Evolutionary conservation across 2,113 vertebrate genomes (phyloP).

Genomic region (Anarhynchus alexandrinus): DNA sequence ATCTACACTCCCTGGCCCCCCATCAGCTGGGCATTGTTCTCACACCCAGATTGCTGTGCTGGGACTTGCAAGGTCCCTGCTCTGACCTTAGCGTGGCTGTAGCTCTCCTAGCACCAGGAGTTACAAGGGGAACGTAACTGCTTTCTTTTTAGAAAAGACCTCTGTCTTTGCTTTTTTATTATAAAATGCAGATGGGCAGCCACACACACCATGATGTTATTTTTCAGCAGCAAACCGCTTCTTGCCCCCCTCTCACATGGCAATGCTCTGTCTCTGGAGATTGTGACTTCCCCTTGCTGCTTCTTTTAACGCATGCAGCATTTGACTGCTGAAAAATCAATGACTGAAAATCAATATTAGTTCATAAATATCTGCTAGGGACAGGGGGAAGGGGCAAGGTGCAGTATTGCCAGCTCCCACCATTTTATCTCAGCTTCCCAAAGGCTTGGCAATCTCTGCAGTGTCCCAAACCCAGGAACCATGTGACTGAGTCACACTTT

Average conservation of each 20-base stretch:
- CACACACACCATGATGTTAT: accelerated
- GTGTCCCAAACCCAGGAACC: background rate
- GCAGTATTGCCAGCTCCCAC: background rate
- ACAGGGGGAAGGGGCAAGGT: background rate
- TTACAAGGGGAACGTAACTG: accelerated
- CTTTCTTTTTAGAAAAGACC: background rate
- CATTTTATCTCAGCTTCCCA: background rate
- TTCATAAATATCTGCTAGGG: background rate
- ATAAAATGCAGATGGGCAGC: background rate
- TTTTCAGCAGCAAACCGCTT: background rate
- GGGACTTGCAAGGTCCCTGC: background rate
- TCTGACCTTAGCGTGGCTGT: accelerated
- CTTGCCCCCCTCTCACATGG: accelerated
- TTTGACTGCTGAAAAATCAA: background rate
- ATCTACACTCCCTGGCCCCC: background rate
- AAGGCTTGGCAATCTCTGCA: background rate
- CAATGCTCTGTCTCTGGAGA: background rate
- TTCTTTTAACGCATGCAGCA: background rate
- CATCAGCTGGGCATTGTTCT: accelerated
- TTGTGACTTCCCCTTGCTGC: background rate
- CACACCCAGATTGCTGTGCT: accelerated
- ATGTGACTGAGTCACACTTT: background rate
- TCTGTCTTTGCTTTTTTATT: no score
- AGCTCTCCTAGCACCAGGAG: background rate
- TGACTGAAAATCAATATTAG: background rate